phyloP scores from a whole-genome alignment of 2,113 vertebrate species.

The Chaenogobius annularis region DNA sequence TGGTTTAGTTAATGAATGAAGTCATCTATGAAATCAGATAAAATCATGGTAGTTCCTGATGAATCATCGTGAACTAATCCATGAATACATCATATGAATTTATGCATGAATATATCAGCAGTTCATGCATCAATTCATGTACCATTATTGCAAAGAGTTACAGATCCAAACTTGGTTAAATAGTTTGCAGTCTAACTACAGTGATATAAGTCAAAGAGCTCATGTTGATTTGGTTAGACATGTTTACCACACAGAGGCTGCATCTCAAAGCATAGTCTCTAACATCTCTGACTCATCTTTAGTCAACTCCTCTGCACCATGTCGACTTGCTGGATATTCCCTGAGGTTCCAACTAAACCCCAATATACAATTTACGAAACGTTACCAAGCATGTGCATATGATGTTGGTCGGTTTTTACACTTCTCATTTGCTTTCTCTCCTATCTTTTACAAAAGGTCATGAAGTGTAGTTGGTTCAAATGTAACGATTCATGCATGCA shows the following conservation, averaged over 20 bases:
- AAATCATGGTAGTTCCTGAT: too few species aligned
- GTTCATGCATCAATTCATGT: too few species aligned
- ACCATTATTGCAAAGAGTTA: too few species aligned
- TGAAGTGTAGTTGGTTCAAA: constrained; percentile 40
- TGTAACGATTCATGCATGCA: constrained; percentile 53
- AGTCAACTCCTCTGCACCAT: constrained; percentile 19
- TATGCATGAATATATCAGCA: too few species aligned
- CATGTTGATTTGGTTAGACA: neutral
- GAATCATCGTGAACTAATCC: too few species aligned
- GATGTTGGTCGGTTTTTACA: constrained; percentile 48
- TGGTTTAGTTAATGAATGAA: too few species aligned
- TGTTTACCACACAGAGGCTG: neutral
- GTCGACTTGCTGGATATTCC: neutral
- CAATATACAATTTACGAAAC: constrained; percentile 15
- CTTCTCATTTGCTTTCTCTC: too few species aligned
- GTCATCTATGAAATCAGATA: too few species aligned
- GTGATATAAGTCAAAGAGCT: neutral
- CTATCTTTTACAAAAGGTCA: constrained; percentile 69
- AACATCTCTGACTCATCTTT: constrained; percentile 13
- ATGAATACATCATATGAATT: too few species aligned
- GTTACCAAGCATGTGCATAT: too few species aligned
- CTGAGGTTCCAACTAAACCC: constrained; percentile 19
- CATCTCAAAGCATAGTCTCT: neutral
- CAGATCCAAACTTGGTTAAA: neutral
- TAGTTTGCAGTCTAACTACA: neutral